Base-by-base conservation (phyloP, 2,797 vertebrate genomes). In the Pyrocephalus nanus region DNA sequence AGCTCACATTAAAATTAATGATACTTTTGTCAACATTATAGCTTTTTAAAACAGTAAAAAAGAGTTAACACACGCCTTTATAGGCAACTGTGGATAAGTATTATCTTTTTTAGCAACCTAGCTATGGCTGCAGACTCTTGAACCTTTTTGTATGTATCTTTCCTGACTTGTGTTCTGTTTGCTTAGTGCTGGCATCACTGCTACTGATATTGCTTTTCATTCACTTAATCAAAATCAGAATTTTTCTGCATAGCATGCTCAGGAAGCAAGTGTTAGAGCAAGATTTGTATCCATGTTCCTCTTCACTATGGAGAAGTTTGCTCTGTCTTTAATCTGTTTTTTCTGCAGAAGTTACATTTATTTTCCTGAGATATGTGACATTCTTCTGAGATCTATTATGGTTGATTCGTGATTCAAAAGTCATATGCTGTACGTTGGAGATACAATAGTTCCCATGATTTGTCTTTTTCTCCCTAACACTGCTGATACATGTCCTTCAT, bases 1-100 rank as follows among this genome's bases (percentile, higher is more conserved):
- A 77, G 13, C 19, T 29, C 7, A 36, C 62, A 86, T 90, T 94
- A 94, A 96, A 96, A 92, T 71, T 88, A 90, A 92, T 72, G 30
- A 34, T 42, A 89, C n/a, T 77, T 96, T 84, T 92, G 20, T 86
- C 34, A 84, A 70, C n/a, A 36, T 55, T 77, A 61, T 55, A 66
- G 57, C 14, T 51, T 94, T 93, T 85, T 79, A 84, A 50, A 86
- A 81, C 43, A 91, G 50, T 26, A 90, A 90, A 47, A 50, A 88
- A 74, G 13, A 8, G 1, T 65, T 86, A 76, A 70, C 58, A 50
- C 32, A 66, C 23, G 81, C 22, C 9, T 12, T 62, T 62, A 8
- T 58, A 60, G 55, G 47, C 42, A 89, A 74, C 20, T 71, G 32
- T 73, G 72, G 85, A 36, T 84, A 90, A 97, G 93, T 64, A 75